Evolutionary conservation across 2,888 invertebrate species (phyloP).

Genomic region (Nephrotoma appendiculata): DNA sequence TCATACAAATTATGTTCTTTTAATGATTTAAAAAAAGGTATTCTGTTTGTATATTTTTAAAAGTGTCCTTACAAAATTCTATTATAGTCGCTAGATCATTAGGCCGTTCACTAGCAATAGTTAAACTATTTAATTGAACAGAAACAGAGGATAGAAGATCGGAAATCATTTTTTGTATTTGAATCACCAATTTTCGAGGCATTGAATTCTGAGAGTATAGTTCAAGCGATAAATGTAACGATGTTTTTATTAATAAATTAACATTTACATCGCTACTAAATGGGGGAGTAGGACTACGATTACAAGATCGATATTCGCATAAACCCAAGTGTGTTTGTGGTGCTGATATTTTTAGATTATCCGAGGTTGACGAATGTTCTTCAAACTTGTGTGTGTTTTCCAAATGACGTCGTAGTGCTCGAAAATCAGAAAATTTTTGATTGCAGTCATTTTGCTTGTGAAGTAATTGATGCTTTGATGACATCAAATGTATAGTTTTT

Average conservation of each 20-base stretch:
- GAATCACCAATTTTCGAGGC: constrained; percentile 6
- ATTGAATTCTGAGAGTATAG: constrained; percentile 5
- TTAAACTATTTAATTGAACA: background rate
- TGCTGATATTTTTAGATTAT: no score
- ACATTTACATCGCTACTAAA: no score
- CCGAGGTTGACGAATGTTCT: no score
- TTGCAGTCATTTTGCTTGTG: constrained; percentile 7
- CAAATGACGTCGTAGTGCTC: constrained; percentile 4
- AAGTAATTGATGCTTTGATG: background rate
- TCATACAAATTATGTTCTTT: constrained; percentile 7
- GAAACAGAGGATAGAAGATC: constrained; percentile 5
- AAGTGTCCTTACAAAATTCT: constrained; percentile 8
- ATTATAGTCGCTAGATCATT: no score
- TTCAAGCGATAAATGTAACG: constrained; percentile 5
- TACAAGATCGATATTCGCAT: no score
- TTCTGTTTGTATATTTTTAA: background rate
- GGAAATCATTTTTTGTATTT: constrained; percentile 6
- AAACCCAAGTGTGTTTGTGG: no score
- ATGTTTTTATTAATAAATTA: background rate
- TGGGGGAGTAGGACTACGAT: no score
- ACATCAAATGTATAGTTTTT: constrained; percentile 6
- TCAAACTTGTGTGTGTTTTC: background rate
- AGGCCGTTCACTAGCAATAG: background rate
- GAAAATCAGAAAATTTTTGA: constrained; percentile 8
- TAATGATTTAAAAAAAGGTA: constrained; percentile 6